These are phyloP conservation scores for Rhombomys opimus DNA, from an alignment of 2,113 vertebrate species.

Conservation along the genomic window DNA sequence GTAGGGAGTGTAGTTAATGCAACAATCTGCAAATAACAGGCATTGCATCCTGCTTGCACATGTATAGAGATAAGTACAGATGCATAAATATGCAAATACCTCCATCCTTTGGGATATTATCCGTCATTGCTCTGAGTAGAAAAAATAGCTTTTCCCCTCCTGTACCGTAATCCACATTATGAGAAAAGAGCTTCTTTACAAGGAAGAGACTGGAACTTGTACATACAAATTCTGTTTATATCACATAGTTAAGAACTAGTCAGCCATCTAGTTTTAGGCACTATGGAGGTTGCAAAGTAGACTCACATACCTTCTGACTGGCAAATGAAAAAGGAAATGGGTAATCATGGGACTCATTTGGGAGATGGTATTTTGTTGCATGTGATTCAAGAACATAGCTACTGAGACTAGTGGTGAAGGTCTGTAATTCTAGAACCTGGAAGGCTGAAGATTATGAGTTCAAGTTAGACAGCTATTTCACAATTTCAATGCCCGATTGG, in stretches of 20 bases:
- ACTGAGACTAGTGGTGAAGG: no score
- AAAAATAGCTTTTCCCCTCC: background rate
- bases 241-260: background rate
- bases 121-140: background rate
- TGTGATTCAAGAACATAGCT: background rate
- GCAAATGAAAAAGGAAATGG: rapidly evolving
- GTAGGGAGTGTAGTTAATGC: background rate
- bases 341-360: background rate
- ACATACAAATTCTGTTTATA: background rate
- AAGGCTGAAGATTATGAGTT: background rate
- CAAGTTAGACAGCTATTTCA: background rate
- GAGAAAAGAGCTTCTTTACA: background rate
- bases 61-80: background rate
- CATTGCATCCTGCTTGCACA: background rate
- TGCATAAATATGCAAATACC: background rate
- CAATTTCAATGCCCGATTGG: background rate
- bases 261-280: background rate
- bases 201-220: background rate
- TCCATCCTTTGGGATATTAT: background rate
- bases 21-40: background rate
- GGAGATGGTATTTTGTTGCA: background rate
- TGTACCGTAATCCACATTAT: background rate
- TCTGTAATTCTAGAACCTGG: background rate
- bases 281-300: background rate
- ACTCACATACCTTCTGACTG: background rate